Evolutionary conservation across 2,797 vertebrate species (phyloP), one percentile per base, ranked within the genome.

Genomic region (Gastrophryne carolinensis): DNA sequence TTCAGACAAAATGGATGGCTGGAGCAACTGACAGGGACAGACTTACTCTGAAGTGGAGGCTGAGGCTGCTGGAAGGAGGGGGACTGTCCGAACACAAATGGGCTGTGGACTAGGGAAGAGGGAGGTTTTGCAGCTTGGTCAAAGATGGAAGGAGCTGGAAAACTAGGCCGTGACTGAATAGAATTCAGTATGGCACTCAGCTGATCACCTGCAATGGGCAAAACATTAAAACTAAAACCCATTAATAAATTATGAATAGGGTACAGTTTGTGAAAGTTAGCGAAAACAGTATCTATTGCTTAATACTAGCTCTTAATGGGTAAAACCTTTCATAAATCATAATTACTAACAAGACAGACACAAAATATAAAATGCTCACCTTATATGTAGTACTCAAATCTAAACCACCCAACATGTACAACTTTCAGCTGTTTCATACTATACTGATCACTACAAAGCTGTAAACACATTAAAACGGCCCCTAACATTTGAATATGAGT

Each of bases 1-100:
- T 92, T 92, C 91, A 89, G 89, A 92, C 93, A 93, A 29, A 72
- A 89, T 81, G 91, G 91, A 89, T 91, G 83, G 86, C 90, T 87
- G 91, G 91, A 90, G 93, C 94, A 94, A 91, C 90, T 91, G 92
- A 94, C 93, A 92, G 91, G 90, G 93, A 94, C 94, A 95, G 92
- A 99, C 98, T 99, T 98, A 99, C 98, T 98, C 93, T 94, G 96
- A 98, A 98, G 96, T 95, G 95, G 94, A 89, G 92, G 92, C 91
- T 96, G 96, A 96, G 94, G 96, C 91, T 96, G 95, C 95, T 98
- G 97, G 95, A 93, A 93, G 90, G 98, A 95, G 92, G 96, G 96
- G 96, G 95, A 94, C 81, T 99, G 97, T 97, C 98, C 97, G 91
- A 99, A 99, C 96, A 99, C 97, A 99, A 99, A 99, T 95, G 98